Evolutionary conservation across 1,140 invertebrate genomes (phyloP), one percentile per base, ranked within the genome.

Genomic region (Melanaphis sacchari): DNA sequence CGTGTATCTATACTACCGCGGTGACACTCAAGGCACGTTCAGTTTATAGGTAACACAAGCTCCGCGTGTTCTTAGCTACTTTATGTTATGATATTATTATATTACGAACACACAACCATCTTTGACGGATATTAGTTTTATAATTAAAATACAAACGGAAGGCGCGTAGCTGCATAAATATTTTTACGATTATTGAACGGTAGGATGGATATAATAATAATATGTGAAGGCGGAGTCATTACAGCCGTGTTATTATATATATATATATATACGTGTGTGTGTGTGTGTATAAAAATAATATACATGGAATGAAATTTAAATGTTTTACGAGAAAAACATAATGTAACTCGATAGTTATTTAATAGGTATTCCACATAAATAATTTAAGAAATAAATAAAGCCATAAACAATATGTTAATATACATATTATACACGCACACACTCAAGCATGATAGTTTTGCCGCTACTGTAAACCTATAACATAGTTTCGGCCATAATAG

Each of bases 161-260:
- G 24, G 18, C 54, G 26, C 36, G 76, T 38, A 38, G 76, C n/a
- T n/a, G n/a, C 24, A 43, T 76, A 76, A 76, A 76, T 87, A 46
- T 87, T 87, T 87, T 87, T 87, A 87, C 31, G 41, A 46, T 87
- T 87, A 87, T 49, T 46, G 41, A 31, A 87, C 43, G 85, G 84
- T n/a, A 31, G 41, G 24, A 66, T 15, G 59, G 11, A 66, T n/a
- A 66, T 31, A 66, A 66, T 66, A 66, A 31, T 66, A 66, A n/a
- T 66, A 31, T 66, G 31, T n/a, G 59, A 66, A 66, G 59, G 59
- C 59, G 59, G 59, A 66, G 59, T 66, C 31, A 66, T n/a, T 66
- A 66, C 31, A 66, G 59, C 59, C 31, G 11, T n/a, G 26, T 66
- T 66, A n/a, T 66, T 66, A 15, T 66, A 66, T 15, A 87, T 87